These are phyloP conservation scores for Coreius guichenoti DNA, from an alignment of 2,797 vertebrate genomes.

Conservation along the genomic window DNA sequence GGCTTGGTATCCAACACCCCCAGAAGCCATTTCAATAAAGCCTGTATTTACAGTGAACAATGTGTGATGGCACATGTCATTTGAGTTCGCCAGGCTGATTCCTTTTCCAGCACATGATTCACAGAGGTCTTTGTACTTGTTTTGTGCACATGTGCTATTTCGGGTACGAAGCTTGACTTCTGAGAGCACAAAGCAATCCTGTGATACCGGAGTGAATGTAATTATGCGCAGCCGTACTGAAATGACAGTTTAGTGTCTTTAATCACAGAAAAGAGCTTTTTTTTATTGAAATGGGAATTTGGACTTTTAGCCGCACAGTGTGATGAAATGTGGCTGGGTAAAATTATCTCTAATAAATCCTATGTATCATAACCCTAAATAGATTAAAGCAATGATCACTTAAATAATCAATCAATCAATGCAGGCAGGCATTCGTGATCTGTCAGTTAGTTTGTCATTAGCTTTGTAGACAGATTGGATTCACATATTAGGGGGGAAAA, in stretches of 20 bases:
- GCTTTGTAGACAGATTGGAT: conserved; percentile 3
- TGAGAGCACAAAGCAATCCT: not conserved
- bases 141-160: conserved; percentile 39
- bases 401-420: not conserved
- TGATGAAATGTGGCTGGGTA: conserved; percentile 4
- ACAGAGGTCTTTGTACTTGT: conserved; percentile 39
- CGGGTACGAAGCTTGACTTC: conserved; percentile 23
- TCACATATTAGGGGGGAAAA: not conserved
- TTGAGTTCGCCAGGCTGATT: conserved; percentile 34
- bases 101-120: conserved; percentile 49
- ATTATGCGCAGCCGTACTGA: conserved; percentile 2
- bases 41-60: conserved; percentile 59
- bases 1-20: conserved; percentile 51
- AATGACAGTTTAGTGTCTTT: conserved; percentile 7
- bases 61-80: conserved; percentile 46
- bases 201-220: conserved; percentile 9
- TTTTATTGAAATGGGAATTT: conserved; percentile 38
- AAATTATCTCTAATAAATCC: conserved; percentile 20
- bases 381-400: not conserved
- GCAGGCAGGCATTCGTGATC: not conserved
- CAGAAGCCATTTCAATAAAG: conserved; percentile 60
- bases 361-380: not conserved
- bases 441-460: conserved; percentile 12
- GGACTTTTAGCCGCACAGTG: not conserved
- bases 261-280: conserved; percentile 18